Conservation (phyloP, 2,888 invertebrate genomes). For the Lepas anatifera region DNA sequence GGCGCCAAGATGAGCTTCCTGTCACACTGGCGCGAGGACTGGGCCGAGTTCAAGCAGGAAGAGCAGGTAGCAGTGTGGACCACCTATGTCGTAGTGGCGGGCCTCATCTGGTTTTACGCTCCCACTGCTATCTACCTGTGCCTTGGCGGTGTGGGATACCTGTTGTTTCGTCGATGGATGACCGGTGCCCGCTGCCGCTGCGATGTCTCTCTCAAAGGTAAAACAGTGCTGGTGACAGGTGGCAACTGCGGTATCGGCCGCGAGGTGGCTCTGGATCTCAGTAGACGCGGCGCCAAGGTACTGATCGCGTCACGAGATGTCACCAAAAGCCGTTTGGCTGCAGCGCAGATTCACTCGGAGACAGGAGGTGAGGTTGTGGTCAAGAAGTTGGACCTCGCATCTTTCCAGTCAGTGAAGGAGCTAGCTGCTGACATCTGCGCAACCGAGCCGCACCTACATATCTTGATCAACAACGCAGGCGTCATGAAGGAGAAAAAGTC, state of each 20-base stretch:
- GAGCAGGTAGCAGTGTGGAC: not conserved
- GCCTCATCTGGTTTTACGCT: not conserved
- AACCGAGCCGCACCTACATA: slow-evolving; percentile 59
- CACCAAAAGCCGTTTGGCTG: slow-evolving; percentile 35
- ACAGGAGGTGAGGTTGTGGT: slow-evolving; percentile 57
- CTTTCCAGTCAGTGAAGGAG: slow-evolving; percentile 60
- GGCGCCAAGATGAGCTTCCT: not conserved
- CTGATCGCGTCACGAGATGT: slow-evolving; percentile 77
- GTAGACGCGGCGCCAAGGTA: slow-evolving; percentile 46
- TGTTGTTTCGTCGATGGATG: not conserved
- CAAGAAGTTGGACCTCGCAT: slow-evolving; percentile 63
- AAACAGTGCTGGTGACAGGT: slow-evolving; percentile 77
- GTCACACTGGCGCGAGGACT: not conserved
- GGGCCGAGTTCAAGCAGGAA: not conserved
- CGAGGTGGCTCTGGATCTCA: slow-evolving; percentile 26
- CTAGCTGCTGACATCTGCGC: slow-evolving; percentile 70
- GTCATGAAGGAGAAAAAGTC: slow-evolving; percentile 33
- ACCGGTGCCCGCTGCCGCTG: slow-evolving; percentile 37
- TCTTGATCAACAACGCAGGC: slow-evolving; percentile 81
- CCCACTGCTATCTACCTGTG: not conserved
- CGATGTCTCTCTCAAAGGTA: slow-evolving; percentile 61
- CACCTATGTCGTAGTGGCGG: not conserved
- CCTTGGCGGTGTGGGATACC: not conserved
- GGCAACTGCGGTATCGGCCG: slow-evolving; percentile 53
- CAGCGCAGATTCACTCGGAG: slow-evolving; percentile 55